phyloP scores from a whole-genome alignment of 2,888 invertebrate species.

The Apamea epomidion region DNA sequence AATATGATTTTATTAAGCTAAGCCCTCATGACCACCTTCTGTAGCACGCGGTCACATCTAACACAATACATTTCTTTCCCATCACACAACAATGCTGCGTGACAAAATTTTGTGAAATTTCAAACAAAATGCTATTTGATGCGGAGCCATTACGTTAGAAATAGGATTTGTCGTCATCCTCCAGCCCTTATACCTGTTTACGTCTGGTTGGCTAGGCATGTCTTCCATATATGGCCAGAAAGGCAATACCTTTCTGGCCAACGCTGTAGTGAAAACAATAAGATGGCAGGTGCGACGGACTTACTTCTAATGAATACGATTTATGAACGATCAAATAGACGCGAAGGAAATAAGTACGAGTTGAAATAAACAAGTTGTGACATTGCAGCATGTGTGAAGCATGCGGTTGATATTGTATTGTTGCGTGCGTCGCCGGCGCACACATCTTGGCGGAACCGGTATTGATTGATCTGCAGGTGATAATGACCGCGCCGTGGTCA shows the following conservation, averaged over 20 bases:
- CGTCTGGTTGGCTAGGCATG: neutral
- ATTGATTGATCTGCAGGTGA: neutral
- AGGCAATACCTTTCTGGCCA: neutral
- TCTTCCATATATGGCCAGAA: neutral
- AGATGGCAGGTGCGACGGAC: neutral
- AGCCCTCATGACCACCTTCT: neutral
- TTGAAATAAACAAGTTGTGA: slow-evolving; percentile 5
- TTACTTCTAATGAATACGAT: neutral
- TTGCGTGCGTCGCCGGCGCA: neutral
- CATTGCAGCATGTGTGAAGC: neutral
- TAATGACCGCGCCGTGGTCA: slow-evolving; percentile 21
- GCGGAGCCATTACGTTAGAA: neutral
- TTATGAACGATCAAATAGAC: neutral
- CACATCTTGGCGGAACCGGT: slow-evolving; percentile 9
- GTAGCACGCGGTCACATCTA: neutral
- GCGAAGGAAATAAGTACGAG: neutral
- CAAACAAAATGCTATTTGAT: neutral
- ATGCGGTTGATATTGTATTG: neutral
- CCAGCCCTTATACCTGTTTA: neutral
- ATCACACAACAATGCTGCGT: slow-evolving; percentile 20
- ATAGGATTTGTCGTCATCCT: neutral
- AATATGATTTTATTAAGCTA: too few species aligned
- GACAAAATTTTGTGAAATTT: slow-evolving; percentile 5
- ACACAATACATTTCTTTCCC: slow-evolving; percentile 10
- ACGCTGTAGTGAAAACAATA: neutral